These are phyloP conservation scores for Thalpophila matura DNA, from an alignment of 2,888 invertebrate genomes.

Conservation along the genomic window DNA sequence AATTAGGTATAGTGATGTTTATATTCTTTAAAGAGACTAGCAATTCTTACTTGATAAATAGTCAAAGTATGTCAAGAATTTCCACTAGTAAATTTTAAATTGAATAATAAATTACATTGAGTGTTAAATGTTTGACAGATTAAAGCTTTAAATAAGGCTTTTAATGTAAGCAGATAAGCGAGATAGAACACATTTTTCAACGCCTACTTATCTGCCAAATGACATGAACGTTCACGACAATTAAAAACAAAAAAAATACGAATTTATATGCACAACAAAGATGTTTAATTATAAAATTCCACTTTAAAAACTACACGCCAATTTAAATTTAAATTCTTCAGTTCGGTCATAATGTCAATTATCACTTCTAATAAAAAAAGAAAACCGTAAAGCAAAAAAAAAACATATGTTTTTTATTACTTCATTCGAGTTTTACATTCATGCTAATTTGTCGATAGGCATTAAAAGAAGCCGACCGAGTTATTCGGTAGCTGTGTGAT, in stretches of 20 bases:
- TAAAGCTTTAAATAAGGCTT: slow-evolving; percentile 7
- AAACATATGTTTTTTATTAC: slow-evolving; percentile 86
- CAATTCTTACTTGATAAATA: not conserved
- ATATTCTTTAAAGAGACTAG: too few relatives aligned
- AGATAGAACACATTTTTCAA: slow-evolving; percentile 6
- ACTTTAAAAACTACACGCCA: slow-evolving; percentile 72
- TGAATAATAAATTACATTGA: slow-evolving; percentile 1
- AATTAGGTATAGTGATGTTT: not conserved
- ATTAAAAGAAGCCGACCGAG: slow-evolving; percentile 87
- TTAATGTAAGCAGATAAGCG: slow-evolving; percentile 38
- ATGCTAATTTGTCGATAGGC: slow-evolving; percentile 89
- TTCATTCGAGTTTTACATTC: slow-evolving; percentile 88
- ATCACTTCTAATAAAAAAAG: slow-evolving; percentile 88
- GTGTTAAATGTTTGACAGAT: slow-evolving; percentile 42
- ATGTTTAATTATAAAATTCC: slow-evolving; percentile 53
- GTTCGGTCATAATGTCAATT: slow-evolving; percentile 89
- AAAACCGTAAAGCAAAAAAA: slow-evolving; percentile 77
- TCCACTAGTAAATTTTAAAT: not conserved
- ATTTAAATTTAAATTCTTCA: slow-evolving; percentile 81
- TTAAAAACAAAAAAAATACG: slow-evolving; percentile 16
- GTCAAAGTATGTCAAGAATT: not conserved
- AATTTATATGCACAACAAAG: slow-evolving; percentile 35
- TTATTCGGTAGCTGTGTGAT: slow-evolving; percentile 88
- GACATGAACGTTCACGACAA: slow-evolving; percentile 25
- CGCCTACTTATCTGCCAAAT: slow-evolving; percentile 26